These are phyloP conservation scores for Takifugu bimaculatus DNA, from an alignment of 2,113 vertebrate species.

Conservation along the genomic window DNA sequence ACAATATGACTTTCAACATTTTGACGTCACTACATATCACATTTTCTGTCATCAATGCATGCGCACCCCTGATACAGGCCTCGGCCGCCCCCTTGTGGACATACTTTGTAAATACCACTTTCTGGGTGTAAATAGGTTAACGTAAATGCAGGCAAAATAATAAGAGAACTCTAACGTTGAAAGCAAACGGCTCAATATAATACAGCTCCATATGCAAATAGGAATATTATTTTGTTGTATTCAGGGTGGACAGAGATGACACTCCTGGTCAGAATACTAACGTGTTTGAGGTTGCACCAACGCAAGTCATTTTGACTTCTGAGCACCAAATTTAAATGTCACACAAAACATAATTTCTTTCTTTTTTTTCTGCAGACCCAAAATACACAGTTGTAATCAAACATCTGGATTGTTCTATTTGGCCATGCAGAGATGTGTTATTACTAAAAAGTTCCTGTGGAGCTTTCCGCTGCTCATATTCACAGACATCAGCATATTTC, in stretches of 20 bases:
- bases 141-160: conserved; percentile 64
- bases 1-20: conserved; percentile 30
- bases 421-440: too few species aligned
- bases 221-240: conserved; percentile 57
- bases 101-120: conserved; percentile 72
- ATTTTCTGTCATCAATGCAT: conserved; percentile 49
- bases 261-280: conserved; percentile 14
- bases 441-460: too few species aligned
- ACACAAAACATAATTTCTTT: too few species aligned
- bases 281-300: conserved; percentile 6
- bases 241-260: conserved; percentile 37
- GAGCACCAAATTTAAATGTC: too few species aligned
- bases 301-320: too few species aligned
- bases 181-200: conserved; percentile 59
- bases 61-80: conserved; percentile 48
- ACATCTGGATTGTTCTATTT: too few species aligned
- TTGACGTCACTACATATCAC: conserved; percentile 59
- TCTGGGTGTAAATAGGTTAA: conserved; percentile 66
- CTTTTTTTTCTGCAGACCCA: too few species aligned
- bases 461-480: too few species aligned
- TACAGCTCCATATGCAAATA: conserved; percentile 72
- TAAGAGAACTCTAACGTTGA: conserved; percentile 52
- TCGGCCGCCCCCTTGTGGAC: conserved; percentile 73
- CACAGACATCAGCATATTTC: not conserved
- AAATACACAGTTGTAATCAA: too few species aligned